Percentiles rank a stretch among this genome's conserved stretches.
Evolutionary conservation across 2,888 invertebrate species (phyloP).

Genomic region (Drosophila meridiana): DNA sequence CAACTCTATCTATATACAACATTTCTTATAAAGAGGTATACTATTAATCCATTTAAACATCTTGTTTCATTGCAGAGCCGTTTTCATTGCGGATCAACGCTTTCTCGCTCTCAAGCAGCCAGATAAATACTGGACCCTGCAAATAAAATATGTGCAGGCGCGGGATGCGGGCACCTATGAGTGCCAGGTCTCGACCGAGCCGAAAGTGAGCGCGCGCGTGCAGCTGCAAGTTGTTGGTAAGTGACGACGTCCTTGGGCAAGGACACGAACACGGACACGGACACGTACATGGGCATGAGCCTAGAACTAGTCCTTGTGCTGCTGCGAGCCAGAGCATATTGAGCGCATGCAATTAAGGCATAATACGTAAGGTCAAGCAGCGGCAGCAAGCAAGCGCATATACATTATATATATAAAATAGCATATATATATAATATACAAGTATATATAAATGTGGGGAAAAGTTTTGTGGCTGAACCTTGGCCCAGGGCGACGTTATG

Average conservation of each 20-base stretch:
- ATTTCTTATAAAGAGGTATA: too few relatives aligned
- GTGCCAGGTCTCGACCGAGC: constrained; percentile 97
- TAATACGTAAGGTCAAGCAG: constrained; percentile 69
- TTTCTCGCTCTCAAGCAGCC: constrained; percentile 91
- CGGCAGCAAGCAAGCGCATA: constrained; percentile 19
- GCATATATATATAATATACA: constrained; percentile 4
- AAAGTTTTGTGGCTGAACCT: constrained; percentile 35
- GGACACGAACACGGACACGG: constrained; percentile 6
- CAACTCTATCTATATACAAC: too few relatives aligned
- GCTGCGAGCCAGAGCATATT: constrained; percentile 14
- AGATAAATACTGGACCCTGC: constrained; percentile 91
- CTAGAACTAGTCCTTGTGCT: constrained; percentile 25
- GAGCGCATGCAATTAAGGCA: constrained; percentile 53
- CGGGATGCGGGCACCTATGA: constrained; percentile 96
- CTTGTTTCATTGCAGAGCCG: constrained; percentile 85
- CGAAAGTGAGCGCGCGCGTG: constrained; percentile 97
- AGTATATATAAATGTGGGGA: constrained; percentile 12
- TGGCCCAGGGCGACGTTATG: constrained; percentile 14
- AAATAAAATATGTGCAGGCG: constrained; percentile 95
- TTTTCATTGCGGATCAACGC: constrained; percentile 96
- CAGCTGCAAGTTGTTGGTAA: constrained; percentile 96
- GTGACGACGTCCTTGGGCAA: constrained; percentile 82
- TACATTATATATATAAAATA: constrained; percentile 4
- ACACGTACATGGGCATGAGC: constrained; percentile 16
- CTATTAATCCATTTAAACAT: neutral